Percentiles rank a stretch among this genome's conserved stretches.
Evolutionary conservation across 30 jellyfish, hydroid and myxozoan species (phyloP).

Genomic region (Calvadosia cruxmelitensis): DNA sequence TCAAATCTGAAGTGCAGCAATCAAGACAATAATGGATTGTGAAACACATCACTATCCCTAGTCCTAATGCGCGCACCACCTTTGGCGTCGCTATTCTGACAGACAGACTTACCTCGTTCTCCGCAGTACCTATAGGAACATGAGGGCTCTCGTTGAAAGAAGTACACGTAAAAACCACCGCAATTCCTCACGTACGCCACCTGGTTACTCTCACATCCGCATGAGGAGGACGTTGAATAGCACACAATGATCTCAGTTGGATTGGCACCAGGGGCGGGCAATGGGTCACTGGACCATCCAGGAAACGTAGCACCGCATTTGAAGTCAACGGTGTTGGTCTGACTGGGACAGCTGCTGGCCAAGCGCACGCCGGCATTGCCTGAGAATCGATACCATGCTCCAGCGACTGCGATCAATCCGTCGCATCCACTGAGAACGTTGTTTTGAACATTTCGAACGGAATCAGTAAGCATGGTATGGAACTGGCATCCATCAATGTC

Average conservation of each 20-base stretch:
- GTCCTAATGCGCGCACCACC: background rate
- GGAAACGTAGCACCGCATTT: conserved; percentile 29
- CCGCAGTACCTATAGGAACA: conserved; percentile 40
- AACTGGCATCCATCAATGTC: background rate
- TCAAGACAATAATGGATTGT: background rate
- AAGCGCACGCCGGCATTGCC: conserved; percentile 18
- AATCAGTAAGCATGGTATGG: background rate
- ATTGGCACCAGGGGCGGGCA: conserved; percentile 13
- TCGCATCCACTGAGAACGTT: conserved; percentile 21
- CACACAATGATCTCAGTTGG: conserved; percentile 16
- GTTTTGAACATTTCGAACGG: background rate
- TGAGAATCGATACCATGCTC: conserved; percentile 43
- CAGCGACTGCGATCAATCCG: conserved; percentile 10
- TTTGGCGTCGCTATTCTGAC: background rate
- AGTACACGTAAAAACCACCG: conserved; percentile 24
- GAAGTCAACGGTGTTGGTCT: background rate
- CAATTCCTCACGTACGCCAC: conserved; percentile 10
- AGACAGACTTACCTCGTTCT: conserved; percentile 7
- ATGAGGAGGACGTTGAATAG: conserved; percentile 17
- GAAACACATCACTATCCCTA: background rate
- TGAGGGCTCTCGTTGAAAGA: conserved; percentile 19
- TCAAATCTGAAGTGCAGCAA: background rate
- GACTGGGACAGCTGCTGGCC: conserved; percentile 19
- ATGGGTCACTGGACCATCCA: conserved; percentile 26
- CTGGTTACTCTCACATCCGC: conserved; percentile 12